Evolutionary conservation across 2,113 vertebrate genomes (phyloP), one percentile per base, ranked within the genome.

Genomic region (Nanorana parkeri): DNA sequence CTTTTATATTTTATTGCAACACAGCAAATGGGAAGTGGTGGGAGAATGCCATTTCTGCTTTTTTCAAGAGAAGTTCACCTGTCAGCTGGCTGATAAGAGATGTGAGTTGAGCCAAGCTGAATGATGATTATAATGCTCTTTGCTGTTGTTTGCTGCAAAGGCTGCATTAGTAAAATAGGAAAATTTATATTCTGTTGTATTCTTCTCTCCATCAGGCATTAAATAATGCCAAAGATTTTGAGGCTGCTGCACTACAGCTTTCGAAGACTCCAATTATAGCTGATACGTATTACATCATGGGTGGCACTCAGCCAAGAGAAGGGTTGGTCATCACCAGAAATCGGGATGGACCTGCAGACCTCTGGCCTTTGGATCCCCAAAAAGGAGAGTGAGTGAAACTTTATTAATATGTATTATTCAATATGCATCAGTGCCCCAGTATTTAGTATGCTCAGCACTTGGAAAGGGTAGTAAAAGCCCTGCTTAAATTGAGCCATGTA

Each of bases 201-300:
- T 5, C 74, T 73, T 67, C n/a, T 82, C 80, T 87, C 74, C 84
- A 4, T 29, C 63, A 95, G 94, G 91, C 90, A 68, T 84, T 95
- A 83, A 88, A 80, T 3, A 84, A 92, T 85, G 95, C 96, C 1
- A 84, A 91, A 58, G 81, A 95, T 87, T 99, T 97, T 68, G 89
- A 95, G 84, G 89, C 91, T 16, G 96, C 98, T 47, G 92, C 95
- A 72, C 68, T 90, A 64, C 92, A 88, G 26, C 90, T 99, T 67
- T 89, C 97, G 54, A 92, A 86, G 78, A 86, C 89, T 3, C 96
- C 97, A 51, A 94, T 99, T 71, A 97, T 98, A 83, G 93, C 95
- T 1, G 90, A 93, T 29, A 96, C 97, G 64, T 99, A 99, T 85
- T 99, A 96, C 79, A 98, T 99, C 4, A 93, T 98, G 2, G 97